Evolutionary conservation across 2,888 invertebrate species (phyloP).

Genomic region (Nephrotoma flavescens): DNA sequence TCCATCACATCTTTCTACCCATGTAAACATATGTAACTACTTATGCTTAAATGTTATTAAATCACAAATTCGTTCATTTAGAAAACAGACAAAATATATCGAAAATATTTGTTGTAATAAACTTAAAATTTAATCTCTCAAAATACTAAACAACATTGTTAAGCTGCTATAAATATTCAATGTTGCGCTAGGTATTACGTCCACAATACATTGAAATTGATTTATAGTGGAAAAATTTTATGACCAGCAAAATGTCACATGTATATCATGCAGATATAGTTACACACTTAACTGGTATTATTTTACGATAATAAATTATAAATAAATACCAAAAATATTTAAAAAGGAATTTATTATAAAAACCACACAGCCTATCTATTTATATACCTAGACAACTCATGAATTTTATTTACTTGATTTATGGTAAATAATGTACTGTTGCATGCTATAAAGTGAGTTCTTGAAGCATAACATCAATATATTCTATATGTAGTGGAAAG

Average conservation of each 20-base stretch:
- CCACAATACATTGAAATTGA: not conserved
- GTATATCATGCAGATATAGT: not conserved
- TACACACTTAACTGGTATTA: not conserved
- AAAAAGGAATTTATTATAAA: not conserved
- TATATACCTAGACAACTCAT: not conserved
- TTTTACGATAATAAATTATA: not conserved
- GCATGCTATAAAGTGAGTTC: not conserved
- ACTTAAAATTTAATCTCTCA: not conserved
- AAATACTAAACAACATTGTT: not conserved
- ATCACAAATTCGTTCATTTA: not conserved
- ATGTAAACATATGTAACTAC: not conserved
- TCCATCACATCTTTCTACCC: not conserved
- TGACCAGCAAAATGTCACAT: not conserved
- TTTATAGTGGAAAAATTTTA: not conserved
- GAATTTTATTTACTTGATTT: not conserved
- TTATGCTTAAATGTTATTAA: not conserved
- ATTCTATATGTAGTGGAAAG: not conserved
- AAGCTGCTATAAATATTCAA: not conserved
- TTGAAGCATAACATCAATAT: not conserved
- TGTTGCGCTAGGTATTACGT: not conserved
- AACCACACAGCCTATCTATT: not conserved
- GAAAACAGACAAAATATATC: not conserved
- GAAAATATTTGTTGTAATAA: not conserved
- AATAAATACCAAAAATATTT: not conserved
- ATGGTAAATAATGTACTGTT: not conserved